Base-by-base conservation (phyloP, 2,113 vertebrate genomes). In the Neomonachus schauinslandi region DNA sequence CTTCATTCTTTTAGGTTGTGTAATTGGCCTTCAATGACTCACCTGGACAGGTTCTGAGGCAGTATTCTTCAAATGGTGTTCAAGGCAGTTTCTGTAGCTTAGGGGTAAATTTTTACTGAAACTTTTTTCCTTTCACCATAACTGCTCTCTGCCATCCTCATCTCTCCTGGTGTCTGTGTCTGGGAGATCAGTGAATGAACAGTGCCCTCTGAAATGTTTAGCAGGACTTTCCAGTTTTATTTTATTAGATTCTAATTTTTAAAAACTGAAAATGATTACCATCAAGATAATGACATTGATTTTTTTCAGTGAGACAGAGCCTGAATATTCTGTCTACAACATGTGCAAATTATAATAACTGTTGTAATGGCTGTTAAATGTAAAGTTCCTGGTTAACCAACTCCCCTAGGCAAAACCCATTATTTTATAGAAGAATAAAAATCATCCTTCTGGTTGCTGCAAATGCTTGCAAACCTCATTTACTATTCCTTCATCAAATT, bases 341-440 rank as follows among this genome's bases (percentile, higher is more conserved):
- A 8, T 33, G 11, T 81, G 14, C 14, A 80, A 89, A 79, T 80
- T 67, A 42, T 88, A 71, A 26, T 22, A 80, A 74, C 10, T 49
- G 1, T 51, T 89, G 0, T 76, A 95, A 46, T 71, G 81, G 91
- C 14, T 46, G 21, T 39, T 89, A 72, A 57, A 81, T 84, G 11
- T 89, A 28, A 74, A 74, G 11, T 51, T 80, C 5, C 51, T 85
- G 18, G 7, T 55, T 91, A 89, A 80, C 28, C 59, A 82, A 63
- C 14, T 89, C 18, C 57, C 10, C 59, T 92, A 72, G 13, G 24
- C 12, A 89, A 96, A 94, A 72, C 19, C 16, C 16, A 19, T 74
- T 93, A 51, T 88, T 95, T 79, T 71, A 81, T 76, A 85, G 24
- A 65, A 79, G 1, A 67, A 59, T 36, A 59, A 91, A 86, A 93